These are phyloP conservation scores for Ptilodon capucinus DNA, from an alignment of 2,888 invertebrate species.

Conservation along the genomic window DNA sequence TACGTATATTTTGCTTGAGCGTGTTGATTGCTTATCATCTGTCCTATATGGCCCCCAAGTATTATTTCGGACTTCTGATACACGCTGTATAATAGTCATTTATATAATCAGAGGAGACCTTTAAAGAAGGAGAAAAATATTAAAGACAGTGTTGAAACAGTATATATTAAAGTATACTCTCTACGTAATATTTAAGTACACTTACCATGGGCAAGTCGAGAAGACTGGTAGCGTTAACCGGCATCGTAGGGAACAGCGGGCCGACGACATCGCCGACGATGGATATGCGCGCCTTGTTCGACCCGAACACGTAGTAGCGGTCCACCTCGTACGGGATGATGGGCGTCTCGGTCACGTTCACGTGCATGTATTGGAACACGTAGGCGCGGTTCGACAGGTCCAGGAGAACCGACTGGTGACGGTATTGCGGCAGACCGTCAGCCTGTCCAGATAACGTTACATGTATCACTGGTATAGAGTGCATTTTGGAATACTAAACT, in stretches of 20 bases:
- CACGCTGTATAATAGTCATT: too few species aligned
- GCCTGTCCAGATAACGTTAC: slow-evolving; percentile 76
- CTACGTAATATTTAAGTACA: too few species aligned
- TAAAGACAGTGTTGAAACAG: too few species aligned
- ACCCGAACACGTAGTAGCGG: slow-evolving; percentile 95
- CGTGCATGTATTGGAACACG: slow-evolving; percentile 97
- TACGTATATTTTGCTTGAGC: too few species aligned
- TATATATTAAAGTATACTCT: background rate
- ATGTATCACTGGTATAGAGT: background rate
- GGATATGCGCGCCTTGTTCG: slow-evolving; percentile 92
- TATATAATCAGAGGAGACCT: too few species aligned
- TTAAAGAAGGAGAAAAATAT: too few species aligned
- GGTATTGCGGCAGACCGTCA: slow-evolving; percentile 95
- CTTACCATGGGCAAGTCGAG: slow-evolving; percentile 89
- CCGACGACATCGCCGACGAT: slow-evolving; percentile 96
- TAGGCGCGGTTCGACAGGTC: slow-evolving; percentile 96
- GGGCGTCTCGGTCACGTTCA: slow-evolving; percentile 96
- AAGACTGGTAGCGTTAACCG: slow-evolving; percentile 92
- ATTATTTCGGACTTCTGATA: too few species aligned
- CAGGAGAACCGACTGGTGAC: slow-evolving; percentile 95
- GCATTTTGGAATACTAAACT: background rate
- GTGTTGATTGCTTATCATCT: too few species aligned
- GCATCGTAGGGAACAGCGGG: slow-evolving; percentile 96
- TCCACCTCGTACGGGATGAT: slow-evolving; percentile 93
- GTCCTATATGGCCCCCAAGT: too few species aligned